Base-by-base conservation (phyloP, 1,140 invertebrate species). In the Trichonephila clavata region DNA sequence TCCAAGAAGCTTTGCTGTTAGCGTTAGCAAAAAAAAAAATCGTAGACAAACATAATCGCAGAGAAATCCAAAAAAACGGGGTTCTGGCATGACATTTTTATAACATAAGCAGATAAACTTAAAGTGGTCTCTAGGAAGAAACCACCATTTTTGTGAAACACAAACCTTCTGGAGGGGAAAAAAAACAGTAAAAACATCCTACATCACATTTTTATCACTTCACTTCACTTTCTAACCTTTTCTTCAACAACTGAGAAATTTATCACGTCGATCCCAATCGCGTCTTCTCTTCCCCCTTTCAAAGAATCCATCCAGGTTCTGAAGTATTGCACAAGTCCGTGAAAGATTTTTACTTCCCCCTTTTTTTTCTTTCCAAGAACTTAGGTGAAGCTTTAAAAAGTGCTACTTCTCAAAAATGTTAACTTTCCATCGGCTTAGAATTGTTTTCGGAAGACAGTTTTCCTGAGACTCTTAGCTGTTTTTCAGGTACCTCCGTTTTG, bases 51-150 rank as follows among this genome's bases (percentile, higher is more conserved):
- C 24, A 87, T 71, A 93, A 93, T 68, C 84, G 32, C 43, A 61
- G n/a, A 86, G 39, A 61, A 86, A 92, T 92, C 90, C 81, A 68
- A 71, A 92, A 84, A 93, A 93, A 93, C 71, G 50, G 87, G 65
- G 8, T 24, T 63, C 86, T 61, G 57, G 68, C 57, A 81, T 87
- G 92, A 93, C 92, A 81, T 93, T 93, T 93, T 93, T 88, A 93
- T 93, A 87, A 81, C 84, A 88, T 93, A 93, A 93, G 92, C 92
- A 93, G 92, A 93, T 93, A 87, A 93, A 93, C 92, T 93, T 88
- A 77, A 92, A 92, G 90, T 92, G 90, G 90, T 92, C 77, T 92
- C 83, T 8, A 32, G 43, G 90, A 92, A 92, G 90, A 93, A 93
- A 93, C 84, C 84, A 27, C 86, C 59, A 87, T 93, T 93, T 93